A percentile compares a stretch with the other conserved stretches of the same genome.
phyloP scores from a whole-genome alignment of 2,888 invertebrate genomes.

The Dioctria linearis region DNA sequence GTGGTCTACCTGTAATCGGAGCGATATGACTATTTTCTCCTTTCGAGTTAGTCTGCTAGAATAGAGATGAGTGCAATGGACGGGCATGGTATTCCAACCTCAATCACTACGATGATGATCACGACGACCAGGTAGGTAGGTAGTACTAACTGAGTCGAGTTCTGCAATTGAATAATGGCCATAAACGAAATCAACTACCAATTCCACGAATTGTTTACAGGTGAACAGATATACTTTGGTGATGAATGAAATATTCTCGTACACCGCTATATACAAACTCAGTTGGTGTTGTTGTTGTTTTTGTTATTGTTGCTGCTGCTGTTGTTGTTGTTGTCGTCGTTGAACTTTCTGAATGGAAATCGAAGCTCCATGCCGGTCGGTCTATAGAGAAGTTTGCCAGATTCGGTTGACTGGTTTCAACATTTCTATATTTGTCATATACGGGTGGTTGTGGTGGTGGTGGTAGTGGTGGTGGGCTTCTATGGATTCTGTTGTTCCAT shows the following conservation, averaged over 20 bases:
- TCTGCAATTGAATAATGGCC: not conserved
- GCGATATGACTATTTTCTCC: constrained; percentile 27
- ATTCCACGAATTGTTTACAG: constrained; percentile 32
- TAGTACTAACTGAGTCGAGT: no score
- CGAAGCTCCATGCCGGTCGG: not conserved
- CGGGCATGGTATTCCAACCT: not conserved
- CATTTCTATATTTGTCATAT: constrained; percentile 7
- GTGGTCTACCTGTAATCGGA: constrained; percentile 4
- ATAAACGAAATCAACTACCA: constrained; percentile 23
- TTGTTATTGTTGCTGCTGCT: not conserved
- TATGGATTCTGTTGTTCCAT: constrained; percentile 30
- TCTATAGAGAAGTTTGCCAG: constrained; percentile 11
- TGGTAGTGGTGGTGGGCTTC: not conserved
- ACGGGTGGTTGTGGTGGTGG: no score
- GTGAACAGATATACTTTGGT: constrained; percentile 15
- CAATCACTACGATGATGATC: constrained; percentile 7
- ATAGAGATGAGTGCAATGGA: constrained; percentile 13
- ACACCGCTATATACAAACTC: not conserved
- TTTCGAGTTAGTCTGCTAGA: constrained; percentile 1
- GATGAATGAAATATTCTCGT: constrained; percentile 24
- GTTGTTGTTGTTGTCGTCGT: not conserved
- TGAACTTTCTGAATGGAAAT: constrained; percentile 38
- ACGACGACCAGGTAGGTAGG: not conserved
- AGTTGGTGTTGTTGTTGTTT: not conserved
- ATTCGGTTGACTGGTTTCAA: constrained; percentile 36